phyloP scores from a whole-genome alignment of 2,888 invertebrate genomes.

The Folsomia candida region DNA sequence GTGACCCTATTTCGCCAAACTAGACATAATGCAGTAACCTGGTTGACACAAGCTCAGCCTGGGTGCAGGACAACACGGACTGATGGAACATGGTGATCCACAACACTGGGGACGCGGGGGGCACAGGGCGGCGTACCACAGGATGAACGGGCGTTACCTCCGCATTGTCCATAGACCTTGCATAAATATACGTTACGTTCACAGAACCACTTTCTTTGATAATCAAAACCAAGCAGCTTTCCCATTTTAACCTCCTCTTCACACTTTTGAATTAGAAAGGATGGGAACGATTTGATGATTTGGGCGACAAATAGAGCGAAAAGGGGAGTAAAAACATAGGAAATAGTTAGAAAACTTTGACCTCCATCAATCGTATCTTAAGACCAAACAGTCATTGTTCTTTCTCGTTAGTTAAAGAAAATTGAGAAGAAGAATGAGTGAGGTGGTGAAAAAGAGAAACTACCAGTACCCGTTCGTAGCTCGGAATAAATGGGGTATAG shows the following conservation, averaged over 20 bases:
- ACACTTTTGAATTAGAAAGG: conserved; percentile 21
- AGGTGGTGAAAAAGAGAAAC: neutral
- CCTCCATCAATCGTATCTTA: too few species aligned
- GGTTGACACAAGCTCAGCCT: conserved; percentile 44
- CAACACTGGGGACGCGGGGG: conserved; percentile 31
- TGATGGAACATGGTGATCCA: conserved; percentile 33
- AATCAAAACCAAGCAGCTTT: conserved; percentile 48
- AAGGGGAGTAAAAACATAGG: neutral
- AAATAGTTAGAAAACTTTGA: neutral
- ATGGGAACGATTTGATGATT: neutral
- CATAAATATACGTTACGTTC: conserved; percentile 50
- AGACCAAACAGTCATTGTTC: neutral
- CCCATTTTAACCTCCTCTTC: conserved; percentile 49
- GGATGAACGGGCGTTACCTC: conserved; percentile 24
- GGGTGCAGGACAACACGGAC: conserved; percentile 39
- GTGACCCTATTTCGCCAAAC: too few species aligned
- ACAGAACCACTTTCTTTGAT: conserved; percentile 50
- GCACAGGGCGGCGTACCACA: conserved; percentile 39
- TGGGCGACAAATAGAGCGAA: too few species aligned
- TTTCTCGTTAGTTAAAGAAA: neutral
- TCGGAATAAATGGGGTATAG: conserved; percentile 42
- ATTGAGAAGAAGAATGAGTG: neutral
- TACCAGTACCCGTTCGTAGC: conserved; percentile 37
- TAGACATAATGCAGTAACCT: too few species aligned
- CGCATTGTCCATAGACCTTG: conserved; percentile 47